These are phyloP conservation scores for Stegodyphus dumicola DNA, from an alignment of 1,140 invertebrate species.

Conservation along the genomic window DNA sequence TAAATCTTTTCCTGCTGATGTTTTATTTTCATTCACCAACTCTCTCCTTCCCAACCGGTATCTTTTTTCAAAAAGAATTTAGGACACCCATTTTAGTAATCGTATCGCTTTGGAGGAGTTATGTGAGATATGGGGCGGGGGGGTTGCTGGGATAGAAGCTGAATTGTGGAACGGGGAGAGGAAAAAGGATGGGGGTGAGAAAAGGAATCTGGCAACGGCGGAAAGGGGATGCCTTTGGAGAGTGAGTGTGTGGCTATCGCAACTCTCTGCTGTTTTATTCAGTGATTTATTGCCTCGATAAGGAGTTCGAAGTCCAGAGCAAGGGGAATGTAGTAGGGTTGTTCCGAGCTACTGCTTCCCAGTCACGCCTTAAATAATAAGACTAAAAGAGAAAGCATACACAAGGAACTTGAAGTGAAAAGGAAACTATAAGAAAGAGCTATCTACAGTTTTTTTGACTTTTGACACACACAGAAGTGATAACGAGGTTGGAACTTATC, in stretches of 20 bases:
- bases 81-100: not conserved
- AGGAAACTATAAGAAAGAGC: no score
- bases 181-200: not conserved
- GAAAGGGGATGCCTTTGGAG: no score
- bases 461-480: no score
- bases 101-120: not conserved
- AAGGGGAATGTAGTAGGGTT: not conserved
- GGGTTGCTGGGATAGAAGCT: not conserved
- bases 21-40: not conserved
- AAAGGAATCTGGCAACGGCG: no score
- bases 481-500: no score
- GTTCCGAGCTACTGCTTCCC: not conserved
- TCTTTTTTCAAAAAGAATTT: not conserved
- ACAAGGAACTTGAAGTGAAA: no score
- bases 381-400: no score
- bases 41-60: not conserved
- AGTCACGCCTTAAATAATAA: no score
- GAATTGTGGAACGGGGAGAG: not conserved
- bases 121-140: not conserved
- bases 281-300: not conserved
- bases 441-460: no score
- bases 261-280: not conserved
- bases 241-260: not conserved
- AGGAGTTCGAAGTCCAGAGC: not conserved
- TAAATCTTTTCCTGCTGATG: not conserved